These are phyloP conservation scores for Gorsachius magnificus DNA, from an alignment of 2,797 vertebrate species.

Conservation along the genomic window DNA sequence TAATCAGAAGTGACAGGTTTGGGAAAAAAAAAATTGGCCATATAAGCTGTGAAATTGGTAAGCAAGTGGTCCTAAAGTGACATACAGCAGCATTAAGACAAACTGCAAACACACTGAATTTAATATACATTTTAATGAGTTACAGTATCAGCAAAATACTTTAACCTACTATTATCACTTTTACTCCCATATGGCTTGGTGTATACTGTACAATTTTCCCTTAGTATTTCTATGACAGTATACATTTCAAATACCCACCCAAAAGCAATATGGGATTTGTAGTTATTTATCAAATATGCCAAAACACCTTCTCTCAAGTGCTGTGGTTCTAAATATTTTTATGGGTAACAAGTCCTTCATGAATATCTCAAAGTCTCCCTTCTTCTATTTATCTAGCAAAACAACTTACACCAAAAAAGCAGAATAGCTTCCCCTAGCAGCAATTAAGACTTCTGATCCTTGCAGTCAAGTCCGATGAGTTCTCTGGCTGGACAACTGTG, in stretches of 20 bases:
- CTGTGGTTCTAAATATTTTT: slow-evolving; percentile 58
- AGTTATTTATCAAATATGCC: slow-evolving; percentile 68
- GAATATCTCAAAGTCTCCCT: slow-evolving; percentile 49
- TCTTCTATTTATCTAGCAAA: slow-evolving; percentile 55
- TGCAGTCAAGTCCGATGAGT: slow-evolving; percentile 22
- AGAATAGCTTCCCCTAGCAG: slow-evolving; percentile 63
- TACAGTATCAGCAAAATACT: slow-evolving; percentile 46
- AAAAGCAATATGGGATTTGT: slow-evolving; percentile 42
- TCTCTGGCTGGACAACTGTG: slow-evolving; percentile 2
- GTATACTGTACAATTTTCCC: slow-evolving; percentile 52
- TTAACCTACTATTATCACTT: slow-evolving; percentile 37
- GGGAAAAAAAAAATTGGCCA: background rate
- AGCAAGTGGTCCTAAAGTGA: slow-evolving; percentile 53
- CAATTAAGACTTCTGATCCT: slow-evolving; percentile 38
- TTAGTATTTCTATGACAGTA: slow-evolving; percentile 59
- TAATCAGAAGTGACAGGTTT: background rate
- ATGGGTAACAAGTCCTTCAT: slow-evolving; percentile 51
- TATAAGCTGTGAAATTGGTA: slow-evolving; percentile 26
- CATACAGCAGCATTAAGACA: slow-evolving; percentile 70
- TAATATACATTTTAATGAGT: slow-evolving; percentile 48
- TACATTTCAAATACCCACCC: slow-evolving; percentile 48
- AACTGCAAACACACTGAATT: slow-evolving; percentile 55
- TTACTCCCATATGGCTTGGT: slow-evolving; percentile 28
- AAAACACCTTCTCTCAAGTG: slow-evolving; percentile 75
- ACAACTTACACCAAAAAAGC: slow-evolving; percentile 41